These are phyloP conservation scores for Raja brachyura DNA, from an alignment of 2,113 vertebrate genomes.

Conservation along the genomic window DNA sequence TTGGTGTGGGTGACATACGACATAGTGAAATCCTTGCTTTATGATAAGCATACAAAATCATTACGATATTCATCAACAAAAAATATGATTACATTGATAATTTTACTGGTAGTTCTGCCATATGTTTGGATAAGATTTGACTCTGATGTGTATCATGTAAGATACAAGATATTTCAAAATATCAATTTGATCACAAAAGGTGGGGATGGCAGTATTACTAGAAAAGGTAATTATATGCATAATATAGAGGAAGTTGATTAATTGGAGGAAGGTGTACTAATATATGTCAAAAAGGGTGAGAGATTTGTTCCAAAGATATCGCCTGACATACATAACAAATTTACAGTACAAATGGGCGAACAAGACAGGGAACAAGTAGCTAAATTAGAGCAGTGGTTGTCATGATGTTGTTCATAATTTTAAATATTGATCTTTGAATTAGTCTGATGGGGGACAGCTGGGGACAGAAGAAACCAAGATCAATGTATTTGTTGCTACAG, in stretches of 20 bases:
- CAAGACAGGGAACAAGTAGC: neutral
- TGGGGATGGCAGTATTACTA: neutral
- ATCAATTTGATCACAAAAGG: neutral
- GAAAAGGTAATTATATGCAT: neutral
- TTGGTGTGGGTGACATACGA: neutral
- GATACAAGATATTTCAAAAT: neutral
- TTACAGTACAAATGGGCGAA: neutral
- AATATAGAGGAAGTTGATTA: neutral
- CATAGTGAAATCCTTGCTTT: neutral
- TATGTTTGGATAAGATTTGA: neutral
- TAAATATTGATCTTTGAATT: neutral
- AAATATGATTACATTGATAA: neutral
- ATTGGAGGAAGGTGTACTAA: neutral
- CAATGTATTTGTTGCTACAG: neutral
- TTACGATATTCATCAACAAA: neutral
- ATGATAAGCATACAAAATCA: too few species aligned
- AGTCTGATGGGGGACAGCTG: neutral
- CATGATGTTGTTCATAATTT: neutral
- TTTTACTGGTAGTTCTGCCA: neutral
- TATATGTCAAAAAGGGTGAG: neutral
- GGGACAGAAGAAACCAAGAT: neutral
- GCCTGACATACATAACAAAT: neutral
- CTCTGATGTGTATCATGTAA: neutral
- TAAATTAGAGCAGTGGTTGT: neutral
- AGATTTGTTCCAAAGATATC: neutral